These are phyloP conservation scores for Pandemis heparana DNA, from an alignment of 2,888 invertebrate genomes.

Conservation along the genomic window DNA sequence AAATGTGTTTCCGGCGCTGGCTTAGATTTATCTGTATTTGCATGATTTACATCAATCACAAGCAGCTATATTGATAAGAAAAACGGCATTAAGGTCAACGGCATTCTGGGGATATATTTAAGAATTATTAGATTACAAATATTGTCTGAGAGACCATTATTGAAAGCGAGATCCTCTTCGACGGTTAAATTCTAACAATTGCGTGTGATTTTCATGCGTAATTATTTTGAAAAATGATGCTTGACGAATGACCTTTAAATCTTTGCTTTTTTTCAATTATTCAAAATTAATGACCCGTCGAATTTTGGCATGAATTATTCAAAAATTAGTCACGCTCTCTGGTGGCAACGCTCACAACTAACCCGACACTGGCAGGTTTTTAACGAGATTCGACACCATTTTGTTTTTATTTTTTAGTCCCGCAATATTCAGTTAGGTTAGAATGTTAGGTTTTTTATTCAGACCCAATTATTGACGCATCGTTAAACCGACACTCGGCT, in stretches of 20 bases:
- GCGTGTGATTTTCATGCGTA: not conserved
- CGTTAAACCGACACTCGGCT: slow-evolving; percentile 26
- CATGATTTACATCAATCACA: slow-evolving; percentile 33
- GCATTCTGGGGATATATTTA: not conserved
- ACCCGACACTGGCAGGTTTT: slow-evolving; percentile 22
- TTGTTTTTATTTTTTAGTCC: slow-evolving; percentile 10
- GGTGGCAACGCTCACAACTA: slow-evolving; percentile 17
- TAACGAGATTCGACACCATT: slow-evolving; percentile 20
- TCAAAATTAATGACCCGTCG: slow-evolving; percentile 22
- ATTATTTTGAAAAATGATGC: not conserved
- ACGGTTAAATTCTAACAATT: not conserved
- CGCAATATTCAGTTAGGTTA: slow-evolving; percentile 16
- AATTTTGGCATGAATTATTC: slow-evolving; percentile 26
- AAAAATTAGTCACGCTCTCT: slow-evolving; percentile 36
- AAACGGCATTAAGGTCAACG: not conserved
- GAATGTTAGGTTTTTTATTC: slow-evolving; percentile 15
- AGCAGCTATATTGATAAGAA: slow-evolving; percentile 1
- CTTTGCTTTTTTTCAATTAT: slow-evolving; percentile 22
- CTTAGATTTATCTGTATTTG: slow-evolving; percentile 35
- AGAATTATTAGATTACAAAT: not conserved
- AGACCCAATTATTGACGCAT: slow-evolving; percentile 30
- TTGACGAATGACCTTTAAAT: not conserved
- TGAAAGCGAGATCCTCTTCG: not conserved
- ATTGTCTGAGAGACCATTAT: not conserved
- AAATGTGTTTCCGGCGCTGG: slow-evolving; percentile 29